Conservation (phyloP, 1,140 invertebrate genomes). For the Macrobrachium rosenbergii region DNA sequence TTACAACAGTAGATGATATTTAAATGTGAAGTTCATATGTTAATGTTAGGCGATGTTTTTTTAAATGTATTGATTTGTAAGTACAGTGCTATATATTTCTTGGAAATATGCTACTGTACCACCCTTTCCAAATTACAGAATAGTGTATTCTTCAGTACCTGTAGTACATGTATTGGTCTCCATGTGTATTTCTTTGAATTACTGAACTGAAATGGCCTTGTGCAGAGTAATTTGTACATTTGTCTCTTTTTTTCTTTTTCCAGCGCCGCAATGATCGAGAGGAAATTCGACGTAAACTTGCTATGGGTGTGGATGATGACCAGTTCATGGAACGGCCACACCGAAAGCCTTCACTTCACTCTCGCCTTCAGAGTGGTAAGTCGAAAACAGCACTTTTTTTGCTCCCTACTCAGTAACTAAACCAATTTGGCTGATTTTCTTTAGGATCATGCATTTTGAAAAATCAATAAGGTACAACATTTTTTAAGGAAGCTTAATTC, state of each 20-base stretch:
- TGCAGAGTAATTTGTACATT: not conserved
- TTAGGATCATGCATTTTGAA: too few relatives aligned
- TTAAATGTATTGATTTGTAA: not conserved
- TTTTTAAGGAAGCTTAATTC: too few relatives aligned
- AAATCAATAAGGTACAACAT: too few relatives aligned
- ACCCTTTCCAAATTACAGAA: not conserved
- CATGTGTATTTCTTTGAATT: too few relatives aligned
- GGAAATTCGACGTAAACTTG: slow-evolving; percentile 88
- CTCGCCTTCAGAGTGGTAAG: slow-evolving; percentile 86
- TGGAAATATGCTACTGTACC: too few relatives aligned
- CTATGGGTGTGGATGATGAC: slow-evolving; percentile 89
- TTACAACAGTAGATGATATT: too few relatives aligned
- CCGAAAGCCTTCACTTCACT: slow-evolving; percentile 88
- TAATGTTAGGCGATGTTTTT: too few relatives aligned
- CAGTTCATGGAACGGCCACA: slow-evolving; percentile 68
- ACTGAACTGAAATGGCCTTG: not conserved
- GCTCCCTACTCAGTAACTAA: too few relatives aligned
- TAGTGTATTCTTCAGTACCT: not conserved
- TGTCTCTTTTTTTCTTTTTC: slow-evolving; percentile 68
- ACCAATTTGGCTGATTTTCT: too few relatives aligned
- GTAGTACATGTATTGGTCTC: too few relatives aligned
- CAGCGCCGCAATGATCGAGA: slow-evolving; percentile 91
- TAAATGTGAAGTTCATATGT: too few relatives aligned
- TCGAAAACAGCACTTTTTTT: slow-evolving; percentile 18
- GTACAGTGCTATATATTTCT: not conserved